phyloP scores from a whole-genome alignment of 2,888 invertebrate species.

The Gastrophysa polygoni region DNA sequence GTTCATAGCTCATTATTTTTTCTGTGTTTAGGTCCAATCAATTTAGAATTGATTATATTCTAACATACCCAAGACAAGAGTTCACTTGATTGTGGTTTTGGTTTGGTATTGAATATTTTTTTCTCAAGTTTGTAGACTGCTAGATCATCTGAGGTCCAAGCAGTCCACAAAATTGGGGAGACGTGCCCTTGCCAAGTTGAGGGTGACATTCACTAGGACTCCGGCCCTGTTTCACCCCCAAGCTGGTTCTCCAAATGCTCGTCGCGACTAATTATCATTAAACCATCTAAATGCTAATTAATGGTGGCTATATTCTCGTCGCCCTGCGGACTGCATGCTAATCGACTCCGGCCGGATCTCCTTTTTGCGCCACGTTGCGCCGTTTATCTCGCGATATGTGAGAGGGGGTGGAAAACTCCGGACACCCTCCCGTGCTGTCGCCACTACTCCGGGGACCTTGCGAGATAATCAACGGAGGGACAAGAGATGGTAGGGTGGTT shows the following conservation, averaged over 20 bases:
- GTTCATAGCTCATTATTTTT: no score
- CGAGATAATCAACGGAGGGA: not conserved
- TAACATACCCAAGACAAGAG: no score
- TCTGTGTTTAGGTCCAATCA: no score
- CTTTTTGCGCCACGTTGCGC: conserved; percentile 26
- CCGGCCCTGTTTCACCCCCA: conserved; percentile 55
- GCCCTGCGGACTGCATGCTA: conserved; percentile 59
- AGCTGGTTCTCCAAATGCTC: conserved; percentile 54
- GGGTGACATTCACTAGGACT: no score
- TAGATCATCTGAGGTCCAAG: no score
- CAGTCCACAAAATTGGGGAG: no score
- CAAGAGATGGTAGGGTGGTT: not conserved
- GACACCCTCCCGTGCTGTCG: conserved; percentile 15
- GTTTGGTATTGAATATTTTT: no score
- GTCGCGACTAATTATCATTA: conserved; percentile 61
- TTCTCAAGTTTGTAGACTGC: no score
- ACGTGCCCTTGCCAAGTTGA: no score
- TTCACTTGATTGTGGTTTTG: no score
- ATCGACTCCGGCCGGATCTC: conserved; percentile 51
- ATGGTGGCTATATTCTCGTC: conserved; percentile 60
- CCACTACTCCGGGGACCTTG: conserved; percentile 6
- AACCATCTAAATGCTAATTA: conserved; percentile 64
- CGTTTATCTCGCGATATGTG: conserved; percentile 36
- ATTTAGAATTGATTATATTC: no score
- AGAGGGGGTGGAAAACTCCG: conserved; percentile 1